Conservation (phyloP, 2,113 vertebrate genomes). For the Pollimyrus isidori region DNA sequence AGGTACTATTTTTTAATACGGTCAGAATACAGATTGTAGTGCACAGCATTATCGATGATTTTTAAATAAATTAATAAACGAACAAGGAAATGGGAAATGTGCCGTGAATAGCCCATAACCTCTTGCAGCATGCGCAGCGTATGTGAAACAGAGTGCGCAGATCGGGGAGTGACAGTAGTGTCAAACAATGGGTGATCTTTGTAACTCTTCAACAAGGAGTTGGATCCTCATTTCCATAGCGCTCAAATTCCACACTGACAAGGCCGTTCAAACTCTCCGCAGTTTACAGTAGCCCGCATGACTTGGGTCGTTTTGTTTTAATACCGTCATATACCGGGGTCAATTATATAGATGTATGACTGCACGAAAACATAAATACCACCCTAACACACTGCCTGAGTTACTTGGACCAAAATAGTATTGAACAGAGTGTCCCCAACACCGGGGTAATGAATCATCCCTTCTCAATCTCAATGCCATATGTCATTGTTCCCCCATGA, state of each 20-base stretch:
- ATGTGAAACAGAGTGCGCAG: not conserved
- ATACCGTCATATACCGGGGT: not conserved
- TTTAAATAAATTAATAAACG: not conserved
- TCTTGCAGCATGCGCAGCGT: not conserved
- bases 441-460: not conserved
- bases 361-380: not conserved
- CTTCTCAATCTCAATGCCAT: not conserved
- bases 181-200: not conserved
- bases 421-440: not conserved
- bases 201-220: not conserved
- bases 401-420: not conserved
- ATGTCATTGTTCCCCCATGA: not conserved
- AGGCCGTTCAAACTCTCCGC: not conserved
- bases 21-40: not conserved
- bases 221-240: not conserved
- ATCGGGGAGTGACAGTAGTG: not conserved
- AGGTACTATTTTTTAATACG: not conserved
- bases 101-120: not conserved
- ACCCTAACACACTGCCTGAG: not conserved
- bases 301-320: not conserved
- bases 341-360: not conserved
- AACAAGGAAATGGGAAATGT: not conserved
- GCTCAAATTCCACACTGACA: not conserved
- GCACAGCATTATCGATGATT: not conserved
- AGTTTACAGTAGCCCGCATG: not conserved